These are phyloP conservation scores for Mastomys natalensis DNA, from an alignment of 2,113 vertebrate species.

Conservation along the genomic window DNA sequence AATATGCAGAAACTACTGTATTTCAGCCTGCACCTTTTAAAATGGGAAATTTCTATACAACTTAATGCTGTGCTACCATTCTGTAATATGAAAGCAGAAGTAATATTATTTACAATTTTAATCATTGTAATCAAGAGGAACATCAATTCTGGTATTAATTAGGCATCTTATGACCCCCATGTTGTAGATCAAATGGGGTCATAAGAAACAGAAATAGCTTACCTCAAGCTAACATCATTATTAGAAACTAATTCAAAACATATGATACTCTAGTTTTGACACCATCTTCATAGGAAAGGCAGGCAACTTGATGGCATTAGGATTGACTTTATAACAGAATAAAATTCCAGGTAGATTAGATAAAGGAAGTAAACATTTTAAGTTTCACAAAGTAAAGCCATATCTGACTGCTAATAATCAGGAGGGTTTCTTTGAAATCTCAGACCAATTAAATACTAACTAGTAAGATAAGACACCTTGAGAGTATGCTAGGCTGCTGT, in stretches of 20 bases:
- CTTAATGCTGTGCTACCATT: background rate
- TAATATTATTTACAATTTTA: constrained; percentile 34
- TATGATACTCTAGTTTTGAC: constrained; percentile 27
- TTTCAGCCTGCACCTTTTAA: constrained; percentile 33
- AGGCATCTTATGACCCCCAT: constrained; percentile 53
- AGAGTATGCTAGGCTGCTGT: constrained; percentile 27
- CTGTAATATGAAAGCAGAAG: constrained; percentile 51
- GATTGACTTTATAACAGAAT: constrained; percentile 49
- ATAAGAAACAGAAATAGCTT: constrained; percentile 63
- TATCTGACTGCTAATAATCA: constrained; percentile 38
- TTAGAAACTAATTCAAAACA: constrained; percentile 74
- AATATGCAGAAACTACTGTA: background rate
- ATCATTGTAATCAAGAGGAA: constrained; percentile 42
- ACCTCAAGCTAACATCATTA: constrained; percentile 57
- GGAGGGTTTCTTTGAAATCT: constrained; percentile 39
- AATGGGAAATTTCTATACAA: constrained; percentile 11
- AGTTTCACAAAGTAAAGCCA: constrained; percentile 46
- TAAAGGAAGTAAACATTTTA: constrained; percentile 26
- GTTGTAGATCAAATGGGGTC: constrained; percentile 59
- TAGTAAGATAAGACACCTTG: constrained; percentile 15
- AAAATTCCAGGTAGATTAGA: constrained; percentile 56
- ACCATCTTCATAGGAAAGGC: constrained; percentile 54
- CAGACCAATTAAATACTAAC: constrained; percentile 23
- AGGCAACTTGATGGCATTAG: constrained; percentile 45
- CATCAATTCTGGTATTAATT: constrained; percentile 66